Evolutionary conservation across 2,888 invertebrate genomes (phyloP).

Genomic region (Prosapia bicincta): DNA sequence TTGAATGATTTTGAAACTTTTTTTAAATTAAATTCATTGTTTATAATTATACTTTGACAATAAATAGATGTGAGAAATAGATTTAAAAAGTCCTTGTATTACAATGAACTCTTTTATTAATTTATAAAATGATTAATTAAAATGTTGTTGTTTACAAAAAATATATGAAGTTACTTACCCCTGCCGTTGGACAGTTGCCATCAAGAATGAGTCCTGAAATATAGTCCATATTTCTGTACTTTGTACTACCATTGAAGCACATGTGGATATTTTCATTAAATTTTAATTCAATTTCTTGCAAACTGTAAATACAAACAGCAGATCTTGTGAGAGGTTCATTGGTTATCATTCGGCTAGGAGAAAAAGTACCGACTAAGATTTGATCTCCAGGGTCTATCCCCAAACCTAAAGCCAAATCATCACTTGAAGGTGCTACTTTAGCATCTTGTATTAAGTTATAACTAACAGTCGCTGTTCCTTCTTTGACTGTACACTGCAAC

Average conservation of each 20-base stretch:
- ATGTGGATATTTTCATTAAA: conserved; percentile 96
- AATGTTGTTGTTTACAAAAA: no score
- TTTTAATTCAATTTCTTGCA: conserved; percentile 85
- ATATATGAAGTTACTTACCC: conserved; percentile 51
- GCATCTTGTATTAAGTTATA: conserved; percentile 94
- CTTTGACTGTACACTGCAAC: conserved; percentile 73
- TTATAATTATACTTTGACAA: no score
- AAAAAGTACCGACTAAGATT: conserved; percentile 83
- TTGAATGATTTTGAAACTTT: no score
- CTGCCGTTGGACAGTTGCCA: conserved; percentile 84
- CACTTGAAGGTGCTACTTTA: conserved; percentile 80
- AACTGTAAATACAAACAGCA: conserved; percentile 88
- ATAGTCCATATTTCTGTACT: conserved; percentile 87
- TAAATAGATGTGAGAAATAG: no score
- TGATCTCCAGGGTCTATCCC: conserved; percentile 76
- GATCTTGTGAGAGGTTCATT: conserved; percentile 80
- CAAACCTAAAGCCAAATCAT: conserved; percentile 75
- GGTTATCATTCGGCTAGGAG: conserved; percentile 83
- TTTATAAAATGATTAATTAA: no score
- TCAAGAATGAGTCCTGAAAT: conserved; percentile 88
- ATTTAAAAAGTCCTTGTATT: no score
- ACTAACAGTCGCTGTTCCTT: conserved; percentile 56
- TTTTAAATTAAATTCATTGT: no score
- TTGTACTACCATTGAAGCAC: conserved; percentile 94
- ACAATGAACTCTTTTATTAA: no score